A percentile compares a stretch with the other conserved stretches of the same genome.
Evolutionary conservation across 2,797 vertebrate genomes (phyloP).

Genomic region (Chaenodraco wilsoni): DNA sequence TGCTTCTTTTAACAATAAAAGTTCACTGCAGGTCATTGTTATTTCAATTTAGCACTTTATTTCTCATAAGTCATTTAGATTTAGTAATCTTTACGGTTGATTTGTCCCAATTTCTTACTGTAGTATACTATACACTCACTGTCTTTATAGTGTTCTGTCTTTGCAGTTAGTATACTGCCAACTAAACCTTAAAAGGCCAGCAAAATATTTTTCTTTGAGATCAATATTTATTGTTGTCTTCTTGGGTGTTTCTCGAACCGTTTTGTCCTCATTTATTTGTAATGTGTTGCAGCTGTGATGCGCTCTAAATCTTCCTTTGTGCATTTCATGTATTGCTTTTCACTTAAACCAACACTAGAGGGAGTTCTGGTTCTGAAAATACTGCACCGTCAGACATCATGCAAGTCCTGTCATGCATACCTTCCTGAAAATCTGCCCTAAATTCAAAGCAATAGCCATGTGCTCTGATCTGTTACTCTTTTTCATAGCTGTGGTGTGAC

Average conservation of each 20-base stretch:
- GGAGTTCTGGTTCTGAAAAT: conserved; percentile 37
- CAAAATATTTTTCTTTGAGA: background rate
- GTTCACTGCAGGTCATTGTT: background rate
- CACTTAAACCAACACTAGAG: conserved; percentile 62
- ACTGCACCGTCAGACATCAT: conserved; percentile 7
- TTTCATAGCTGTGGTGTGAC: conserved; percentile 47
- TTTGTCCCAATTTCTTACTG: background rate
- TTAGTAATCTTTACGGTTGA: background rate
- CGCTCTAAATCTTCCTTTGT: too few species aligned
- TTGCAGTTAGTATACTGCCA: background rate
- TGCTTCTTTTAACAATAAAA: background rate
- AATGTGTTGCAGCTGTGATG: background rate
- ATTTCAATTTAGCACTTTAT: background rate
- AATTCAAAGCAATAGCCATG: conserved; percentile 50
- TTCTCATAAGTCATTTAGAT: background rate
- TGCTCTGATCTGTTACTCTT: conserved; percentile 48
- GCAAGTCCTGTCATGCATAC: conserved; percentile 19
- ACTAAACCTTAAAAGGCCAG: too few species aligned
- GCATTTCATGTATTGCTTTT: background rate
- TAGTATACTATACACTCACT: background rate
- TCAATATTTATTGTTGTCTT: background rate
- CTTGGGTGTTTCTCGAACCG: background rate
- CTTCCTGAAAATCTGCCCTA: conserved; percentile 36
- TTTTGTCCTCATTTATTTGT: background rate
- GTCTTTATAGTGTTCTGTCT: background rate